Evolutionary conservation across 1,140 invertebrate genomes (phyloP).

Genomic region (Chrysoperla carnea): DNA sequence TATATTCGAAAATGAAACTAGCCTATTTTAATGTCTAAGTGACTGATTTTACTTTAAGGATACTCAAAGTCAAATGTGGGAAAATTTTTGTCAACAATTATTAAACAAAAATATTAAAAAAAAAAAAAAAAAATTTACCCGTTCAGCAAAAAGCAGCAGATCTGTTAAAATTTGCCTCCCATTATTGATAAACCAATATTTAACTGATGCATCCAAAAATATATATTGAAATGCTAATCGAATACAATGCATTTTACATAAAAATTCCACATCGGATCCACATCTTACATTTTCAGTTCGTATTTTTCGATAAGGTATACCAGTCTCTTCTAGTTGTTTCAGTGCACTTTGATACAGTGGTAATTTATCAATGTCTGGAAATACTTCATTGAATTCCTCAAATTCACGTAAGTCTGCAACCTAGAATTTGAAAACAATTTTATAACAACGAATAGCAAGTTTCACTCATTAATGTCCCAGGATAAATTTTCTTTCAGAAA

Average conservation of each 20-base stretch:
- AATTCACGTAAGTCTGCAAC: constrained; percentile 80
- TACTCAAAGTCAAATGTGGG: too few species aligned
- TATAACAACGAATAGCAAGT: too few species aligned
- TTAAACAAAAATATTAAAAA: too few species aligned
- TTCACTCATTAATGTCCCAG: background rate
- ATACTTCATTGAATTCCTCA: constrained; percentile 60
- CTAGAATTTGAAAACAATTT: constrained; percentile 28
- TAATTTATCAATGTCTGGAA: constrained; percentile 57
- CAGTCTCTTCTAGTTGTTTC: constrained; percentile 50
- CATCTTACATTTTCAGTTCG: constrained; percentile 78
- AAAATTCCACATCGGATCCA: constrained; percentile 79
- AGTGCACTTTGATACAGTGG: constrained; percentile 66
- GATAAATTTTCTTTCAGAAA: constrained; percentile 4
- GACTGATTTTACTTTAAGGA: too few species aligned
- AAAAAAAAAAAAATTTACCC: constrained; percentile 38
- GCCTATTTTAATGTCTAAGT: too few species aligned
- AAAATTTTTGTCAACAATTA: too few species aligned
- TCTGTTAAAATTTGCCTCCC: constrained; percentile 78
- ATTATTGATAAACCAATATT: constrained; percentile 72
- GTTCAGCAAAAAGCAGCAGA: constrained; percentile 74
- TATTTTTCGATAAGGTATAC: constrained; percentile 60
- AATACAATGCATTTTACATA: constrained; percentile 85
- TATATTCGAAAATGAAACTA: too few species aligned
- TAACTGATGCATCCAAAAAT: constrained; percentile 49
- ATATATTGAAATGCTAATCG: constrained; percentile 70